Conservation (phyloP, 2,888 invertebrate species). For the Tipula unca region DNA sequence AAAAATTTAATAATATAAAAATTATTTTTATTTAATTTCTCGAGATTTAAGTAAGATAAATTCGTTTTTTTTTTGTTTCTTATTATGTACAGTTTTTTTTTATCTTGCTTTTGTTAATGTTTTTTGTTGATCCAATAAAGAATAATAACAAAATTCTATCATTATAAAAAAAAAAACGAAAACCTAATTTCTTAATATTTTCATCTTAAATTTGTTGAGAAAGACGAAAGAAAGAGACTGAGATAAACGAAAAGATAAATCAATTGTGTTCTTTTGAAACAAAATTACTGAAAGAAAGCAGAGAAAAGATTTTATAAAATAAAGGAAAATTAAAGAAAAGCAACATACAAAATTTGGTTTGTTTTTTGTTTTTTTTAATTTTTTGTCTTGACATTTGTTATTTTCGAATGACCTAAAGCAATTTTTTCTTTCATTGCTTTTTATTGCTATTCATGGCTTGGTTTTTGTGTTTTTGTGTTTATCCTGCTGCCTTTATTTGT, state of each 20-base stretch:
- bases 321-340: neutral
- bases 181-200: neutral
- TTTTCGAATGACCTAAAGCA: neutral
- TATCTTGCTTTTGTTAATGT: neutral
- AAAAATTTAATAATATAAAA: neutral
- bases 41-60: neutral
- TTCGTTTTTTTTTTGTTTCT: neutral
- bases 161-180: neutral
- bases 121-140: neutral
- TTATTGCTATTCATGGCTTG: neutral
- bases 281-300: neutral
- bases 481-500: neutral
- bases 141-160: neutral
- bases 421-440: neutral
- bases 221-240: neutral
- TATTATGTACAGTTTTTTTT: neutral
- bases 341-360: neutral
- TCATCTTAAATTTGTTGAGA: neutral
- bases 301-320: neutral
- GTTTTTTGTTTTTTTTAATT: neutral
- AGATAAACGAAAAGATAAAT: neutral
- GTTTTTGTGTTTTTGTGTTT: neutral
- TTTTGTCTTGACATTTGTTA: neutral
- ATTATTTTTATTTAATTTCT: neutral
- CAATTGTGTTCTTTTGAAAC: neutral